A percentile compares a stretch with the other conserved stretches of the same genome.
Evolutionary conservation across 1,140 invertebrate species (phyloP).

Genomic region (Atta texana): DNA sequence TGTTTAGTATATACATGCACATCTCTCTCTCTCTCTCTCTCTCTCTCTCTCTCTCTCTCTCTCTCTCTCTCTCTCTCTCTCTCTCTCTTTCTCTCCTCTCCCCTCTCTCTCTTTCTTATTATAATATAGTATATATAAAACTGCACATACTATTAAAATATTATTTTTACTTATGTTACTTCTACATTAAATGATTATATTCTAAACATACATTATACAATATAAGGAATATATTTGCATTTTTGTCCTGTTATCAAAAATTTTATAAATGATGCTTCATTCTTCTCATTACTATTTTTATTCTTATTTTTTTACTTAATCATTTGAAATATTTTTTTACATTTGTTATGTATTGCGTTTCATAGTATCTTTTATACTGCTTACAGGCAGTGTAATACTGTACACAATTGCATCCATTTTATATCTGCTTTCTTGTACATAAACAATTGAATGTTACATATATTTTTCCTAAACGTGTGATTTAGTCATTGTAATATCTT

Average conservation of each 20-base stretch:
- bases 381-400: neutral
- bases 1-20: too few species aligned
- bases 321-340: neutral
- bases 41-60: too few species aligned
- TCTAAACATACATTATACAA: neutral
- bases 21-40: too few species aligned
- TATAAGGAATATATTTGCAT: neutral
- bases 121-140: too few species aligned
- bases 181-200: constrained; percentile 1
- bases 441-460: neutral
- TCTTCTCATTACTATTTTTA: neutral
- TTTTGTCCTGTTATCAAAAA: neutral
- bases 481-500: neutral
- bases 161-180: neutral
- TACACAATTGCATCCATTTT: neutral
- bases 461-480: neutral
- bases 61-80: too few species aligned
- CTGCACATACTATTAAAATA: too few species aligned
- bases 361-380: neutral
- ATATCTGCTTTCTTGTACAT: neutral
- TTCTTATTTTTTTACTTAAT: neutral
- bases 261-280: neutral
- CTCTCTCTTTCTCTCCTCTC: too few species aligned
- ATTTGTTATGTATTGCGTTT: neutral
- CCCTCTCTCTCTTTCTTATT: too few species aligned